Percentiles rank a stretch among this genome's conserved stretches.
Conservation (phyloP, 2,113 vertebrate genomes). For the Enhydra lutris region DNA sequence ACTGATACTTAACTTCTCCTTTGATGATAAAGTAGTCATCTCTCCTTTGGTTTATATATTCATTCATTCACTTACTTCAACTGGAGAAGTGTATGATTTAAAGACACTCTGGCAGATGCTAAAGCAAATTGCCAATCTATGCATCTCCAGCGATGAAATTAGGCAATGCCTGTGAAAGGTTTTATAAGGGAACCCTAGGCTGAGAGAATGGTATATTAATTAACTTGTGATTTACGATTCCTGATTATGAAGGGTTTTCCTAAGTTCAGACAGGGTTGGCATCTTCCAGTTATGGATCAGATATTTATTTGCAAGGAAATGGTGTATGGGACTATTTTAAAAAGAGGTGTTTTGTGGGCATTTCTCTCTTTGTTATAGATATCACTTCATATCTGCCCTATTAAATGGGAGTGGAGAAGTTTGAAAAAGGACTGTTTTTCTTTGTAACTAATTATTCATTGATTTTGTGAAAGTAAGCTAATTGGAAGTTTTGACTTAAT, state of each 20-base stretch:
- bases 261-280: neutral
- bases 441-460: constrained; percentile 31
- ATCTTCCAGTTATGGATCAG: neutral
- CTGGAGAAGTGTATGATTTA: neutral
- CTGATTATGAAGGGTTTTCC: neutral
- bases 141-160: neutral
- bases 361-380: neutral
- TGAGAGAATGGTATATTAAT: neutral
- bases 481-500: neutral
- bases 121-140: neutral
- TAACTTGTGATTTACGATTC: neutral
- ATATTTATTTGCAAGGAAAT: neutral
- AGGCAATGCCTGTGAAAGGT: neutral
- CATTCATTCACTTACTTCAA: neutral
- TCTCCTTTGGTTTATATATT: neutral
- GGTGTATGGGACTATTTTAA: neutral
- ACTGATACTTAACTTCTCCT: neutral
- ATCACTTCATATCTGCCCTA: neutral
- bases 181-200: neutral
- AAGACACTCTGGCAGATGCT: neutral
- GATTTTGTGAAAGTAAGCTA: neutral
- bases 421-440: neutral
- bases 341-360: neutral
- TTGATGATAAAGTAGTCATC: neutral
- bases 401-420: neutral